These are phyloP conservation scores for Amazona finschi DNA, from an alignment of 2,797 vertebrate genomes.

Conservation along the genomic window DNA sequence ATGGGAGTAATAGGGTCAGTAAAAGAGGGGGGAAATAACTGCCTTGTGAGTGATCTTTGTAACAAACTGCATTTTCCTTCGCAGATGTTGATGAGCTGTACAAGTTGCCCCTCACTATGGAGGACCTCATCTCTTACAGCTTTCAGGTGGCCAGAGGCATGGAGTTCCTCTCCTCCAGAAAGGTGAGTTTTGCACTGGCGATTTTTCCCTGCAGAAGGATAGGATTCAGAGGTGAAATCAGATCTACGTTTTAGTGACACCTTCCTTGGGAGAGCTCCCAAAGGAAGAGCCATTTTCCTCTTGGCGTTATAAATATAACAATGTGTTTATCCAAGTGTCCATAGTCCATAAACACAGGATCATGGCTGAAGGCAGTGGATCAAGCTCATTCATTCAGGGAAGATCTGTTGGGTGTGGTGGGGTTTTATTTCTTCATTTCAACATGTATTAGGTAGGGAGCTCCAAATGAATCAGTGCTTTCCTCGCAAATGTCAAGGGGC, in stretches of 20 bases:
- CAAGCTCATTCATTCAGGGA: conserved; percentile 44
- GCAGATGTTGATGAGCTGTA: conserved; percentile 74
- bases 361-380: conserved; percentile 33
- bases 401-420: conserved; percentile 12
- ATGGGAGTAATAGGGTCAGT: neutral
- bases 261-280: conserved; percentile 41
- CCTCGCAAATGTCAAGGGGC: neutral
- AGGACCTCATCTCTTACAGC: conserved; percentile 95
- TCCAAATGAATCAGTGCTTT: neutral
- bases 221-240: conserved; percentile 29
- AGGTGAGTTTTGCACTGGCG: conserved; percentile 60
- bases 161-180: conserved; percentile 89
- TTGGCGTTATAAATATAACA: conserved; percentile 21
- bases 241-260: neutral
- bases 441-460: neutral
- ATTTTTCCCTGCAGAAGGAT: neutral
- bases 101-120: conserved; percentile 82
- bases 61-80: neutral
- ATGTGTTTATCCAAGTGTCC: conserved; percentile 44
- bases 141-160: conserved; percentile 96
- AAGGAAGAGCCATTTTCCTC: conserved; percentile 44
- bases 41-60: neutral
- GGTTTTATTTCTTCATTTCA: neutral
- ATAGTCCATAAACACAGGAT: conserved; percentile 53
- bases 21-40: neutral